Base-by-base conservation (phyloP, 2,797 vertebrate genomes). In the Hydrocynus forskahlii region DNA sequence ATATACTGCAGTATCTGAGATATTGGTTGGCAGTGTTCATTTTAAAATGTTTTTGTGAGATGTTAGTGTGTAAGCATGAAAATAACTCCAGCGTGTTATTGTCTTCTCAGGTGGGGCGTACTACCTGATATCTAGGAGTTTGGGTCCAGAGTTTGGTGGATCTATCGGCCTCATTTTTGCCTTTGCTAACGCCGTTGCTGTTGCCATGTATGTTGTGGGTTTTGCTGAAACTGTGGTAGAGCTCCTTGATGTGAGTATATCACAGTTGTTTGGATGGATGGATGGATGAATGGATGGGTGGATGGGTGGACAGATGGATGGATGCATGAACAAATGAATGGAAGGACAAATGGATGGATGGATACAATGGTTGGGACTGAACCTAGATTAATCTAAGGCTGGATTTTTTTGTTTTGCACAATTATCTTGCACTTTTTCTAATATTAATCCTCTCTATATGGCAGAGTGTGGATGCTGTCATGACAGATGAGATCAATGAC, bases 131-230 rank as follows among this genome's bases (percentile, higher is more conserved):
- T 99, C 97, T 81, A 95, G 97, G 91, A 99, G 97, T 87, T 89
- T 99, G 81, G 97, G 97, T 5, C 97, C 97, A 5, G 97, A 99
- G 90, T 99, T 99, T 60, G 97, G 97, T 67, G 97, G 97, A 50
- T 97, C 97, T 21, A 99, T 99, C 29, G 97, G 97, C 3, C 93
- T 99, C 5, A 99, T 99, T 79, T 99, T 99, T 43, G 96, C 97
- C 70, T 99, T 99, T 84, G 97, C 97, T 78, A 99, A 99, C 72
- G 97, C 97, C 1, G 97, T 99, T 77, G 97, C 97, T 2, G 97
- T 99, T 86, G 96, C 97, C 86, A 99, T 99, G 97, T 99, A 99
- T 71, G 97, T 99, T 17, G 97, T 99, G 81, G 97, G 97, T 79
- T 99, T 99, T 83, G 95, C 97, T 6, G 97, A 99, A 91, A 99